Base-by-base conservation (phyloP, 2,113 vertebrate species). In the Microtus richardsoni region DNA sequence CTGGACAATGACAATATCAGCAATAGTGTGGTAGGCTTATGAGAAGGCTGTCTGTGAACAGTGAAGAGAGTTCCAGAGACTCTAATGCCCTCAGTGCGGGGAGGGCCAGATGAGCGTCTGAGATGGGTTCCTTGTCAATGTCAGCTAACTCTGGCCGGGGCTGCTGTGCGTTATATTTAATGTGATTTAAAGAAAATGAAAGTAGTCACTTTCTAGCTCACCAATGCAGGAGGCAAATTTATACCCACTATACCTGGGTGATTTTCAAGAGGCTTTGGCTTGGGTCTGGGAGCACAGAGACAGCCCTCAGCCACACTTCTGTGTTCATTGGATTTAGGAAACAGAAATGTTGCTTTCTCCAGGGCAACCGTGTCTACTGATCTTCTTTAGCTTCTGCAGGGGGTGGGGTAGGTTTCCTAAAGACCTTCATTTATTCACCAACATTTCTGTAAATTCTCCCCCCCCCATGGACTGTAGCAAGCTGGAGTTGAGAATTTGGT, bases 181-280 rank as follows among this genome's bases (percentile, higher is more conserved):
- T n/a, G 22, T 77, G 47, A 78, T 49, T 83, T 58, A 90, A 91
- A 95, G 71, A 78, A 96, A 96, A 66, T 44, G 44, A 19, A 7
- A 66, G 10, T 68, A 94, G 52, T 77, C 33, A 52, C 66, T n/a
- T n/a, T 73, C 14, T 58, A 7, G 52, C 71, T 71, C 75, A 47
- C 52, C 4, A 24, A 22, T 39, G 30, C 44, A n/a, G 54, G 19
- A 70, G 3, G 3, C 83, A 44, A 83, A 74, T 86, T 49, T 70
- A 75, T 58, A 68, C 12, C 52, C 60, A 74, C 10, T 0, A 52
- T 7, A 79, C 36, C n/a, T 60, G 33, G 70, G 68, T 22, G n/a
- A n/a, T 41, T 68, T 96, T 78, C 52, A 94, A 78, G 78, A 70
- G 84, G 44, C 84, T 14, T 3, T 62, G 39, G 26, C 41, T 85